Base-by-base conservation (phyloP, 2,888 invertebrate genomes). In the Eristalis tenax region DNA sequence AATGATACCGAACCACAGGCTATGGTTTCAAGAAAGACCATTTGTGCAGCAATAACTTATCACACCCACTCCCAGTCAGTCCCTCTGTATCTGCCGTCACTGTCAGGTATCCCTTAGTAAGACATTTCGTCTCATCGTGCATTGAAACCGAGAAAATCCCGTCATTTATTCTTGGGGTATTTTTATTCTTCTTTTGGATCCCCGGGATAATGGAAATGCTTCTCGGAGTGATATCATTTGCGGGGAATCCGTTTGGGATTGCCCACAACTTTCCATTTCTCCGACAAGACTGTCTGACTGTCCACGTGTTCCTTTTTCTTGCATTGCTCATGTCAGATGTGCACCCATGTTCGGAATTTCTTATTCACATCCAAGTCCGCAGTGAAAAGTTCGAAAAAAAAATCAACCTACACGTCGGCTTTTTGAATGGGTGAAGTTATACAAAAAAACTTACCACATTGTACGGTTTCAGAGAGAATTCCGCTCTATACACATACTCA, bases 21-120 rank as follows among this genome's bases (percentile, higher is more conserved):
- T 65, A 68, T 23, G 40, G 38, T 66, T 76, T 65, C 66, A 61
- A 63, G 50, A 43, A 28, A 28, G n/a, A 69, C 61, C 68, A 32
- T 69, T 77, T 77, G 40, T 43, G 71, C 61, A 28, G 71, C 59
- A 68, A 70, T 70, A 70, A 70, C 69, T 70, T 70, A 70, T 61
- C 61, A 35, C 26, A 63, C 35, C 70, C 38, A 26, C n/a, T 32
- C 26, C 61, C 18, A 8, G 59, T 28, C 59, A 13, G 1, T 26
- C 15, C 6, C 26, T 15, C 18, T 18, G 8, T 18, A 50, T 38
- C 38, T 38, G 50, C 50, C 50, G 50, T 50, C 50, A 50, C 50
- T 50, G 50, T 59, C 26, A 23, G 59, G 56, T 32, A 56, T 59
- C 70, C 70, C 32, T 57, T 59, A 38, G 38, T 69, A 70, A 70